Evolutionary conservation across 2,888 invertebrate species (phyloP), one percentile per base, ranked within the genome.

Genomic region (Tachina grossa): DNA sequence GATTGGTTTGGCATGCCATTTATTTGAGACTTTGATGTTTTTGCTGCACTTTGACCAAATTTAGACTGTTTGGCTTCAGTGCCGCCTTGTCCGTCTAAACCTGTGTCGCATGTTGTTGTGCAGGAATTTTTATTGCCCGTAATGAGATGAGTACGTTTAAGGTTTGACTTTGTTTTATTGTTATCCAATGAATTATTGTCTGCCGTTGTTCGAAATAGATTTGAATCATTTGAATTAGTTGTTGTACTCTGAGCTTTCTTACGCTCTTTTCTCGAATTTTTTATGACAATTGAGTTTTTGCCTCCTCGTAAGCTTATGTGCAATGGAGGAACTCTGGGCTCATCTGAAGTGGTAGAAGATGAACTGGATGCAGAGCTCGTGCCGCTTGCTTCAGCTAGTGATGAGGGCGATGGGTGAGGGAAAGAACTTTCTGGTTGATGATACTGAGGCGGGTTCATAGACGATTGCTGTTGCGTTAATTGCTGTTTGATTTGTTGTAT

Each of bases 231-330:
- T 11, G 93, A 43, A 63, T 31, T 74, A 31, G 31, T 31, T 13
- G 39, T 22, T 31, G 93, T 93, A 84, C 91, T 92, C 43, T 89
- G 89, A 13, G 93, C 92, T 89, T 94, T 95, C 89, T 94, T 95
- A 88, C 95, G 94, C 83, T 95, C 94, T 88, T 96, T 96, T 88
- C 96, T 96, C 69, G 96, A 96, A 90, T 96, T 95, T 90, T 95
- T 96, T 88, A 97, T 97, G 66, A 97, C 97, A 55, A 97, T 97
- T 0, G 97, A 96, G 91, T 97, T 97, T 80, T 97, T 94, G 16
- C 91, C 88, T n/a, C 88, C 91, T 83, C 97, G 94, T 57, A 98
- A 93, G 80, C 97, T 97, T 89, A 98, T 97, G 91, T 97, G 97
- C 84, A 97, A 93, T 1, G 97, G 98, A 10, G 98, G 97, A 65